Conservation (phyloP, 2,888 invertebrate species). For the Drosophila greeni region DNA sequence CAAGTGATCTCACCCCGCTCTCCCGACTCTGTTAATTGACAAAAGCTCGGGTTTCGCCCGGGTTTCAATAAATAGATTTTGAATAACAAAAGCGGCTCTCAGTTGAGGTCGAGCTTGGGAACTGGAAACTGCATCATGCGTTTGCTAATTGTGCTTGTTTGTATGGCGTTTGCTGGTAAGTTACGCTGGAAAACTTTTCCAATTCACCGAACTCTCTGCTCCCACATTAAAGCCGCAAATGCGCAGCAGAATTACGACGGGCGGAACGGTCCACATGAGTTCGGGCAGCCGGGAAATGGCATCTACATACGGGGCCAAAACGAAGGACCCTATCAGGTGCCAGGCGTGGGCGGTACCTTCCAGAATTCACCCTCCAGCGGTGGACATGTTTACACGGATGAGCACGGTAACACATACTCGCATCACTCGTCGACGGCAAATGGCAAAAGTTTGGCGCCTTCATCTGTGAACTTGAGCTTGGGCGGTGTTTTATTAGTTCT, state of each 20-base stretch:
- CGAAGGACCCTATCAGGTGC: slow-evolving; percentile 54
- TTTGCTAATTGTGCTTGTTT: neutral
- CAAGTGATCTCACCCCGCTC: slow-evolving; percentile 20
- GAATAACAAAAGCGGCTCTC: slow-evolving; percentile 12
- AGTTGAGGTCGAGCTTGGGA: slow-evolving; percentile 18
- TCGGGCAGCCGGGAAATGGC: slow-evolving; percentile 50
- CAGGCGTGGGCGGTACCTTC: slow-evolving; percentile 54
- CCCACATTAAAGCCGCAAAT: slow-evolving; percentile 14
- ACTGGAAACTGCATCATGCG: slow-evolving; percentile 28
- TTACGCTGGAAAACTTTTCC: neutral
- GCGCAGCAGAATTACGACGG: slow-evolving; percentile 56
- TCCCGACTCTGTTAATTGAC: slow-evolving; percentile 17
- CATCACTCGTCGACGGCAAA: slow-evolving; percentile 6
- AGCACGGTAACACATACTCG: slow-evolving; percentile 44
- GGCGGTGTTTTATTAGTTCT: slow-evolving; percentile 6
- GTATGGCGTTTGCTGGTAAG: slow-evolving; percentile 23
- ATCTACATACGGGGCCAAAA: slow-evolving; percentile 60
- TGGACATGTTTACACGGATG: slow-evolving; percentile 50
- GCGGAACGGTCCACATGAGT: slow-evolving; percentile 51
- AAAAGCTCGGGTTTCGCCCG: slow-evolving; percentile 16
- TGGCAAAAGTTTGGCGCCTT: neutral
- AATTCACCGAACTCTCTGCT: slow-evolving; percentile 5
- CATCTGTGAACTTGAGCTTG: neutral
- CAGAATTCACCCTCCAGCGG: slow-evolving; percentile 40
- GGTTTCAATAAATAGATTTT: slow-evolving; percentile 21